Base-by-base conservation (phyloP, 2,113 vertebrate species). In the Silurus glanis region DNA sequence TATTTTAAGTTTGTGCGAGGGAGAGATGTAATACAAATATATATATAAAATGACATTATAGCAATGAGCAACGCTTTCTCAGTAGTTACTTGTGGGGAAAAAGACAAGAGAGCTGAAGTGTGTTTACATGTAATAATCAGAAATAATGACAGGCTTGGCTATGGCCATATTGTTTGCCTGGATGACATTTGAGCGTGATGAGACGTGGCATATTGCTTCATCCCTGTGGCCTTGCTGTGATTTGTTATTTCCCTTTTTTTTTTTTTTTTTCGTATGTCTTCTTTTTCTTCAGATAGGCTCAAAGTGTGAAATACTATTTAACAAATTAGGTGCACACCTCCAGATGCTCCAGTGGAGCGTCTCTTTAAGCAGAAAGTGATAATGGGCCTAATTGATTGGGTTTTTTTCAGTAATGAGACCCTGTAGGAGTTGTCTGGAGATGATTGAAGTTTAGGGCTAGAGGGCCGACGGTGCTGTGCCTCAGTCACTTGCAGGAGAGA, bases 251-350 rank as follows among this genome's bases (percentile, higher is more conserved):
- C 81, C 76, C 59, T 84, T 84, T 84, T 85, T 88, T 89, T 90
- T 67, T 69, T 87, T 85, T 90, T 90, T 88, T 49, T 53, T 80
- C 88, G 37, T 37, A 37, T 37, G 37, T 37, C 37, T 37, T 87
- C 91, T 82, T 90, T 90, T 89, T 85, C 25, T 51, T 74, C 72
- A 58, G 49, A 80, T 49, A 76, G 89, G 90, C 90, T 89, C 78
- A 49, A 71, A 72, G 86, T 90, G 91, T 92, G 90, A 89, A 88
- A 87, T 87, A 75, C 58, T 83, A 37, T 82, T 89, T 87, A 92
- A 93, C 93, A 93, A 93, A 91, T 92, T 91, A 92, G 82, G 86
- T 88, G 90, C 91, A 91, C 91, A 94, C 92, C 92, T 94, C 93
- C 89, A 91, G 92, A 93, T 92, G 92, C 66, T 85, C 53, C 82